These are phyloP conservation scores for Andrena hattorfiana DNA, from an alignment of 2,888 invertebrate genomes.

Conservation along the genomic window DNA sequence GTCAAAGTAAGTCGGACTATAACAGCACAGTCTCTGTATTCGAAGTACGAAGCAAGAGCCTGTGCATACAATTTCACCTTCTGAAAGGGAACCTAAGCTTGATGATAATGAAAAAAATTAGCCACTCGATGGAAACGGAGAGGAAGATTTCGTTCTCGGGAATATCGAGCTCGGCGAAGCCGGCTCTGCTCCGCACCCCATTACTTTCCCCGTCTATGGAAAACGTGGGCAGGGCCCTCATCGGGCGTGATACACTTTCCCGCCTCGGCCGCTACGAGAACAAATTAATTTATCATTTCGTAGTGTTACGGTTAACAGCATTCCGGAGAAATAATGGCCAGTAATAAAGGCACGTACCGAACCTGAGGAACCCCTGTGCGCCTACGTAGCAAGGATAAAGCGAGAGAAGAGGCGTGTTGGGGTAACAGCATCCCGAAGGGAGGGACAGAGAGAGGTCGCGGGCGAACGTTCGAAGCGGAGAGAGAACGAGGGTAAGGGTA, in stretches of 20 bases:
- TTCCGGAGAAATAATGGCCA: slow-evolving; percentile 65
- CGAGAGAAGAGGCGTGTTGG: slow-evolving; percentile 21
- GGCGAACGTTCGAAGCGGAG: slow-evolving; percentile 10
- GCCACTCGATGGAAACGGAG: not conserved
- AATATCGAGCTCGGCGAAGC: slow-evolving; percentile 42
- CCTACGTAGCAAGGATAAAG: slow-evolving; percentile 39
- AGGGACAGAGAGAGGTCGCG: slow-evolving; percentile 8
- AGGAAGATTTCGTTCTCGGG: slow-evolving; percentile 20
- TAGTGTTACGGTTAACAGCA: slow-evolving; percentile 68
- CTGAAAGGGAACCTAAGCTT: not conserved
- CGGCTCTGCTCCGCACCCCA: slow-evolving; percentile 35
- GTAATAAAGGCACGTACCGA: slow-evolving; percentile 62
- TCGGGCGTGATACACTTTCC: slow-evolving; percentile 55
- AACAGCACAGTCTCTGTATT: no score
- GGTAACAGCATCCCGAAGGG: slow-evolving; percentile 1
- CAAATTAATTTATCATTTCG: slow-evolving; percentile 73
- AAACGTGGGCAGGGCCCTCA: slow-evolving; percentile 37
- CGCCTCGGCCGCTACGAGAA: slow-evolving; percentile 53
- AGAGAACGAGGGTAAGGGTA: slow-evolving; percentile 39
- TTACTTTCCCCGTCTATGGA: slow-evolving; percentile 40
- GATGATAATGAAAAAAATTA: not conserved
- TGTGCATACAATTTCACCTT: not conserved
- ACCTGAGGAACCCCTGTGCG: slow-evolving; percentile 56
- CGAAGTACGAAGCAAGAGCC: no score
- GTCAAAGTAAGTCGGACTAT: no score